These are phyloP conservation scores for Enteromius mattozi DNA, from an alignment of 2,797 vertebrate species.

Conservation along the genomic window DNA sequence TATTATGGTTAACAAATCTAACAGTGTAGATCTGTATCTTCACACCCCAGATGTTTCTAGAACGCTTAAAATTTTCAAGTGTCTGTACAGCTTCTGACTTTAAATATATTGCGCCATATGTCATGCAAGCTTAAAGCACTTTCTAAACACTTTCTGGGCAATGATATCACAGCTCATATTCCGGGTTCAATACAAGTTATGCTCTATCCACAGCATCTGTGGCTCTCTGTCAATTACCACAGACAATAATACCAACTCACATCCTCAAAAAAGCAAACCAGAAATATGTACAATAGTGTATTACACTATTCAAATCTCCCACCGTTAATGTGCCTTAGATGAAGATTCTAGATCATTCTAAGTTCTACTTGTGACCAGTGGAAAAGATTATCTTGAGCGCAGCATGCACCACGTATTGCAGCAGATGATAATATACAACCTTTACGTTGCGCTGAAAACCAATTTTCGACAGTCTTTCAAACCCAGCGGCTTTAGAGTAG, in stretches of 20 bases:
- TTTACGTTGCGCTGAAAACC: conserved; percentile 17
- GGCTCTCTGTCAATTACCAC: conserved; percentile 23
- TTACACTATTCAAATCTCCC: neutral
- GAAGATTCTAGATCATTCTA: conserved; percentile 1
- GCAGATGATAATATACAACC: conserved; percentile 11
- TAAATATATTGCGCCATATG: conserved; percentile 42
- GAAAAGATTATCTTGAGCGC: conserved; percentile 14
- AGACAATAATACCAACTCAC: neutral
- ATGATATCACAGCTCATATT: conserved; percentile 25
- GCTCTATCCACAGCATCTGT: conserved; percentile 24
- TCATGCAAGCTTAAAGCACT: conserved; percentile 41
- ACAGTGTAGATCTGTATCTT: conserved; percentile 70
- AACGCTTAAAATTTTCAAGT: conserved; percentile 51
- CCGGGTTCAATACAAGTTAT: neutral
- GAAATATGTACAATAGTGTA: neutral
- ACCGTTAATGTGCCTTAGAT: neutral
- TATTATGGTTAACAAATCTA: conserved; percentile 71
- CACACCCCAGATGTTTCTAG: conserved; percentile 48
- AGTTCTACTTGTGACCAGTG: neutral
- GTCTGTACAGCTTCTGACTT: conserved; percentile 42
- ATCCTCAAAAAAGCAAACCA: neutral
- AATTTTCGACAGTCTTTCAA: conserved; percentile 34
- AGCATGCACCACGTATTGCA: conserved; percentile 6
- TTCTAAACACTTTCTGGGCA: conserved; percentile 41
- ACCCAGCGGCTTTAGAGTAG: conserved; percentile 24